phyloP scores from a whole-genome alignment of 2,797 vertebrate species.

The Danio choprae region DNA sequence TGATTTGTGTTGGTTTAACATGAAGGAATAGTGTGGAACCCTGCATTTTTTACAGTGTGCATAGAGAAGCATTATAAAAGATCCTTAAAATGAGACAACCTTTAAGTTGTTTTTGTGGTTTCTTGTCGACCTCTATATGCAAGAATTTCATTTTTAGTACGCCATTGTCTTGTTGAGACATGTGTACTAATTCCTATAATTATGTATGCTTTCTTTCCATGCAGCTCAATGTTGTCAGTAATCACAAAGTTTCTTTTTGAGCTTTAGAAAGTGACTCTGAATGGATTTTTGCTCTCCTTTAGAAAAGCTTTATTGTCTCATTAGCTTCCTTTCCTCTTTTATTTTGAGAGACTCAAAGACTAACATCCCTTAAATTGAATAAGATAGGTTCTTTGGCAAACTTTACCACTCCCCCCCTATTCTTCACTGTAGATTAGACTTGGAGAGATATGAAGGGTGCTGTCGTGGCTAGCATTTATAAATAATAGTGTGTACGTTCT shows the following conservation, averaged over 20 bases:
- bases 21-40: too few relatives aligned
- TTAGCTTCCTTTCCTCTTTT: slow-evolving; percentile 47
- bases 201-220: not conserved
- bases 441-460: slow-evolving; percentile 54
- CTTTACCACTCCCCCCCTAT: slow-evolving; percentile 50
- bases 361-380: slow-evolving; percentile 44
- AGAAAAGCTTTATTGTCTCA: slow-evolving; percentile 18
- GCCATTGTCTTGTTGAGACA: too few relatives aligned
- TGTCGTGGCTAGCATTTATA: slow-evolving; percentile 59
- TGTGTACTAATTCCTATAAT: too few relatives aligned
- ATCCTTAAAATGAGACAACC: too few relatives aligned
- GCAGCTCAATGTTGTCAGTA: not conserved
- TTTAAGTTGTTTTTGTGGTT: too few relatives aligned
- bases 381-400: slow-evolving; percentile 56
- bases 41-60: too few relatives aligned
- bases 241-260: not conserved
- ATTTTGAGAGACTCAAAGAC: slow-evolving; percentile 34
- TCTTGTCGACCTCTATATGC: too few relatives aligned
- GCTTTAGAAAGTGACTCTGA: not conserved
- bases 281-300: slow-evolving; percentile 30
- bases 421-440: slow-evolving; percentile 61
- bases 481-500: slow-evolving; percentile 53
- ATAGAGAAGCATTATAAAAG: too few relatives aligned
- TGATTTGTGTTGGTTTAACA: too few relatives aligned
- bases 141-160: too few relatives aligned